These are phyloP conservation scores for Anagrus nilaparvatae DNA, from an alignment of 1,140 invertebrate genomes.

Conservation along the genomic window DNA sequence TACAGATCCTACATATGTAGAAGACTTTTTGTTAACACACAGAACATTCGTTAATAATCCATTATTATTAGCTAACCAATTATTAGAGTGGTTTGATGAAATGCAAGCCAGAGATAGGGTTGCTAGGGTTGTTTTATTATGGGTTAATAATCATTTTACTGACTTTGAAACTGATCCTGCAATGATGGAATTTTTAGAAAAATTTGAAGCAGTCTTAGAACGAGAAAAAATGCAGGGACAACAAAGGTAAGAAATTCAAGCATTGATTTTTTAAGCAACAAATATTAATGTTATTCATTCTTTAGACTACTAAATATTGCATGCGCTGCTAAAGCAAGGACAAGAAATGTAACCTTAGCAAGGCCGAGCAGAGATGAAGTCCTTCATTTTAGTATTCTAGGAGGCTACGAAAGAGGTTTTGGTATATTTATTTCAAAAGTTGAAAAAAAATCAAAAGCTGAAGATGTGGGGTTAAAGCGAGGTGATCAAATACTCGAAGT, in stretches of 20 bases:
- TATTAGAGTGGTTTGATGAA: slow-evolving; percentile 85
- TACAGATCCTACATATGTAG: slow-evolving; percentile 93
- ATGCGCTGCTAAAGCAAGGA: slow-evolving; percentile 89
- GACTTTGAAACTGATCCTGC: slow-evolving; percentile 94
- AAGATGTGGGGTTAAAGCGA: slow-evolving; percentile 91
- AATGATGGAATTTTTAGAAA: slow-evolving; percentile 95
- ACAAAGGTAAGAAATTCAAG: slow-evolving; percentile 38
- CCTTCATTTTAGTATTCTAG: slow-evolving; percentile 85
- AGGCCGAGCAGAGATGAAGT: slow-evolving; percentile 84
- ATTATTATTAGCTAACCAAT: slow-evolving; percentile 71
- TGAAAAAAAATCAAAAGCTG: slow-evolving; percentile 84
- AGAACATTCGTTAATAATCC: slow-evolving; percentile 87
- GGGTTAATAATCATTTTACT: slow-evolving; percentile 99
- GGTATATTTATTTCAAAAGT: slow-evolving; percentile 95
- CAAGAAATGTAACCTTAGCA: slow-evolving; percentile 82
- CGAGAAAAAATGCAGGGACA: slow-evolving; percentile 76
- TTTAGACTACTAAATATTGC: slow-evolving; percentile 83
- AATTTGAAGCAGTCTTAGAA: slow-evolving; percentile 80
- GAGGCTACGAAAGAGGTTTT: slow-evolving; percentile 82
- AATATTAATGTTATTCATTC: slow-evolving; percentile 25
- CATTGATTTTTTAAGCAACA: neutral
- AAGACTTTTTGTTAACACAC: slow-evolving; percentile 97
- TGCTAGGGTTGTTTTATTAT: slow-evolving; percentile 87
- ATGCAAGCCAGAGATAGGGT: slow-evolving; percentile 75
- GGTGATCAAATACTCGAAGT: slow-evolving; percentile 97